phyloP scores from a whole-genome alignment of 2,797 vertebrate genomes.

The Oreochromis mossambicus region DNA sequence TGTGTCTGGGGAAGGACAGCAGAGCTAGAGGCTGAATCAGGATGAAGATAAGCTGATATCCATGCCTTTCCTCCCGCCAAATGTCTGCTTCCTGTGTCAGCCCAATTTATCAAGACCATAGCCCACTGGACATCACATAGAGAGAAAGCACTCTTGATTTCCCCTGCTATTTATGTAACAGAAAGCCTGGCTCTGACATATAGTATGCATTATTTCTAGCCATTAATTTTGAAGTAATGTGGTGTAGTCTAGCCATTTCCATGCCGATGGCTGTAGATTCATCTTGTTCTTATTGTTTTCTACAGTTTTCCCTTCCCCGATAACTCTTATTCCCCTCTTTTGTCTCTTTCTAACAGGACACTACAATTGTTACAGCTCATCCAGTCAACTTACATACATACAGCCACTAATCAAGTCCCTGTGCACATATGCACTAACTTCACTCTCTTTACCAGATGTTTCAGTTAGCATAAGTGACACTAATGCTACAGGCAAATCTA shows the following conservation, averaged over 20 bases:
- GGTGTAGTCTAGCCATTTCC: not conserved
- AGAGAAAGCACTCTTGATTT: not conserved
- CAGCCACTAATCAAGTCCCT: not conserved
- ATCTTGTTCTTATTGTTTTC: not conserved
- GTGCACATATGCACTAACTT: not conserved
- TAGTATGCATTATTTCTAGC: not conserved
- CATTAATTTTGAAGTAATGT: not conserved
- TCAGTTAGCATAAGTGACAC: not conserved
- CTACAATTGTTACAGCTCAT: not conserved
- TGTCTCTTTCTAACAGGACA: not conserved
- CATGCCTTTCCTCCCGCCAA: constrained; percentile 6
- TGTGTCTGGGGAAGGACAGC: constrained; percentile 3
- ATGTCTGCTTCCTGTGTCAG: constrained; percentile 14
- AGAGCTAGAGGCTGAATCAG: constrained; percentile 14
- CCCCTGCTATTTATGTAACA: not conserved
- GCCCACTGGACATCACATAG: not conserved
- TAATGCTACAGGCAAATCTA: not conserved
- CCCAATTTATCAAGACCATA: constrained; percentile 1
- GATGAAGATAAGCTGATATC: constrained; percentile 39
- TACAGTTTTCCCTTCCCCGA: rapidly evolving
- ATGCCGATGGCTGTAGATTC: not conserved
- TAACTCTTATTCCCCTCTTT: not conserved
- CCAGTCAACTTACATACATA: not conserved
- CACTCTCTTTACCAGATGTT: not conserved
- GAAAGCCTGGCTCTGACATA: not conserved